Conservation (phyloP, 2,888 invertebrate species). For the Agrotis exclamationis region DNA sequence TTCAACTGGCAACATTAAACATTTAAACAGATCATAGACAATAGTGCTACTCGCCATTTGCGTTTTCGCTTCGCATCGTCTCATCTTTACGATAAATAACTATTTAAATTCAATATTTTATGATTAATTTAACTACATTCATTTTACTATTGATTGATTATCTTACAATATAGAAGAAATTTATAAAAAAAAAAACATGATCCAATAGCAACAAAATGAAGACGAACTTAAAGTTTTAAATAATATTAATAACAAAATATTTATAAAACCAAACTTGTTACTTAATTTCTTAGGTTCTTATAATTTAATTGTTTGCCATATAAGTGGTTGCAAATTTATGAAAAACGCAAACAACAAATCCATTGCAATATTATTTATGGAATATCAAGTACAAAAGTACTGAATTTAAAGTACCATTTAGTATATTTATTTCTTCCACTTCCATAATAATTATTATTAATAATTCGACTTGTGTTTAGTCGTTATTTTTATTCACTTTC, state of each 20-base stretch:
- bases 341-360: conserved; percentile 39
- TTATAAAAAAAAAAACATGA: conserved; percentile 22
- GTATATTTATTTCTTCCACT: conserved; percentile 17
- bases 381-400: conserved; percentile 53
- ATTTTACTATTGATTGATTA: conserved; percentile 66
- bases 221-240: conserved; percentile 34
- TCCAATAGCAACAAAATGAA: conserved; percentile 38
- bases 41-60: conserved; percentile 80
- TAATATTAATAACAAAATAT: conserved; percentile 43
- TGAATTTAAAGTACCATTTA: conserved; percentile 33
- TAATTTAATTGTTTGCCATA: conserved; percentile 44
- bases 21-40: conserved; percentile 67
- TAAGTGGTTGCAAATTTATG: conserved; percentile 37
- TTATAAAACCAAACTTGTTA: conserved; percentile 28
- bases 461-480: conserved; percentile 26
- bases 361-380: conserved; percentile 43
- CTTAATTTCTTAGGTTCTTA: conserved; percentile 36
- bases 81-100: conserved; percentile 63
- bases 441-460: conserved; percentile 22
- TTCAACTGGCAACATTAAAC: conserved; percentile 71
- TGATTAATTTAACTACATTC: conserved; percentile 73
- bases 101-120: conserved; percentile 76
- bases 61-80: conserved; percentile 57
- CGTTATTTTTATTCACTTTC: conserved; percentile 29
- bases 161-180: conserved; percentile 45